These are phyloP conservation scores for Holothuria scabra DNA, from an alignment of 53 echinoderm and acorn worm species.

Conservation along the genomic window DNA sequence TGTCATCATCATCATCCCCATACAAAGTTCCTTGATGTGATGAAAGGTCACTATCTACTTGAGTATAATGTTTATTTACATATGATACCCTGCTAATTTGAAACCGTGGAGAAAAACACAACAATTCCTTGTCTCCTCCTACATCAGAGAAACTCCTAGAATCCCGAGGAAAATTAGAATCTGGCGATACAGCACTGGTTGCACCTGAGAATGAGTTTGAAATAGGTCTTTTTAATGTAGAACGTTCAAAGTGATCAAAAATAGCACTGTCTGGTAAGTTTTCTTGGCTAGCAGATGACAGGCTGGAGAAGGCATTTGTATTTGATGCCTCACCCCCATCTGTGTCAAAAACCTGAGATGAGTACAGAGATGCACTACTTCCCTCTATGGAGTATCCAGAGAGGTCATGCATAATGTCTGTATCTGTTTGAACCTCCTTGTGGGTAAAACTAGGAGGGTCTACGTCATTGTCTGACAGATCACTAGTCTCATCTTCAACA, in stretches of 20 bases:
- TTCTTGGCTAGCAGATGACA: not conserved
- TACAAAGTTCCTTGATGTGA: not conserved
- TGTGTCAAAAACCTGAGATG: not conserved
- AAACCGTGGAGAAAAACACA: not conserved
- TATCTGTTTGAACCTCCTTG: constrained; percentile 32
- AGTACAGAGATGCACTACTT: not conserved
- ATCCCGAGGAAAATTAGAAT: not conserved
- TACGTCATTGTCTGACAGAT: not conserved
- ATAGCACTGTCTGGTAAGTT: constrained; percentile 16
- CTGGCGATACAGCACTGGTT: not conserved
- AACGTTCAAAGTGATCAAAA: constrained; percentile 29
- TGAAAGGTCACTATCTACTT: not conserved
- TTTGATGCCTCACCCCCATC: not conserved
- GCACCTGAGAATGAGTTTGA: not conserved
- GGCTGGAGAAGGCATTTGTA: not conserved
- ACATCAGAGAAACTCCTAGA: constrained; percentile 25
- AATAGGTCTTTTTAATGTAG: constrained; percentile 11
- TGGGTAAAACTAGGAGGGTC: not conserved
- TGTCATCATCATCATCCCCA: constrained; percentile 42
- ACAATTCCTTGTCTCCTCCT: not conserved
- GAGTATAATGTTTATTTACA: constrained; percentile 3
- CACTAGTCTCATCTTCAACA: constrained; percentile 12
- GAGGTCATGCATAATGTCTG: not conserved
- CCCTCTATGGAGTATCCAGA: no score
- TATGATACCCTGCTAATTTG: constrained; percentile 5